A percentile compares a stretch with the other conserved stretches of the same genome.
Evolutionary conservation across 2,113 vertebrate species (phyloP).

Genomic region (Sialia sialis): DNA sequence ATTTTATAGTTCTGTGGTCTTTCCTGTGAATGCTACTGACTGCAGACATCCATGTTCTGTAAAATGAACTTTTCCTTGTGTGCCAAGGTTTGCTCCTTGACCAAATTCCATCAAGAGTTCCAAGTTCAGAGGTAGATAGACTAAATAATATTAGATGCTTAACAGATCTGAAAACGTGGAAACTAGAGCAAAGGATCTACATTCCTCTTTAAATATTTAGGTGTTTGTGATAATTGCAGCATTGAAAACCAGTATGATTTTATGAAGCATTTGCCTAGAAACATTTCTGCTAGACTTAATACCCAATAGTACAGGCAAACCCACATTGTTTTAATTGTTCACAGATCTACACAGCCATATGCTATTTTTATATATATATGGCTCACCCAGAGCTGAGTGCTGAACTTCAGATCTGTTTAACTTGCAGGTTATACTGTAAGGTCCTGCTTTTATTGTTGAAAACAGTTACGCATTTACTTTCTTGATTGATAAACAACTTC

Average conservation of each 20-base stretch:
- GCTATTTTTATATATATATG: neutral
- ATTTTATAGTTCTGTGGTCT: rapidly evolving
- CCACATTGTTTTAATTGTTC: neutral
- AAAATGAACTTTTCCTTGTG: neutral
- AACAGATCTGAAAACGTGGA: neutral
- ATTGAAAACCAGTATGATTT: neutral
- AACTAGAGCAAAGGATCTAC: neutral
- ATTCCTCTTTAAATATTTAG: neutral
- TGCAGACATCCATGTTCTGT: neutral
- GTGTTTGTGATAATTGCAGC: neutral
- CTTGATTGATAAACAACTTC: neutral
- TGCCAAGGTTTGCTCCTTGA: no score
- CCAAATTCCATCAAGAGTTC: neutral
- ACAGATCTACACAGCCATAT: neutral
- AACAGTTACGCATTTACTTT: neutral
- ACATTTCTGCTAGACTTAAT: neutral
- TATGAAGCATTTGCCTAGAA: neutral
- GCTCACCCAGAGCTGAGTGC: neutral
- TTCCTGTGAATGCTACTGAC: neutral
- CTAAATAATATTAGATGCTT: neutral
- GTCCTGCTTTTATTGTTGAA: neutral
- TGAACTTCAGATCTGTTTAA: neutral
- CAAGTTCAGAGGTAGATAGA: neutral
- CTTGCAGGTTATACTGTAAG: neutral
- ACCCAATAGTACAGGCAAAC: neutral